Evolutionary conservation across 2,113 vertebrate genomes (phyloP).

Genomic region (Ariopsis seemanni): DNA sequence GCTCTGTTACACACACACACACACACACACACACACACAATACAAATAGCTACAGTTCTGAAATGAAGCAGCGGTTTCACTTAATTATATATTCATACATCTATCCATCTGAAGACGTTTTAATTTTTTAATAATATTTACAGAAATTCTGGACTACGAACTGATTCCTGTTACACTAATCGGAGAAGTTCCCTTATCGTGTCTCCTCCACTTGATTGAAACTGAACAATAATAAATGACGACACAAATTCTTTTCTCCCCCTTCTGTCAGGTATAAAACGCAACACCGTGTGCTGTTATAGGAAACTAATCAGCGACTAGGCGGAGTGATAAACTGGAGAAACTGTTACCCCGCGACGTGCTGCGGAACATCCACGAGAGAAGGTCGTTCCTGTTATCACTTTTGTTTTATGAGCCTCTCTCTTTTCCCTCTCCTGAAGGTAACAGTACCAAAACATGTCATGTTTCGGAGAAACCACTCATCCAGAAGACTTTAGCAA

Average conservation of each 20-base stretch:
- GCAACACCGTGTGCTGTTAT: too few species aligned
- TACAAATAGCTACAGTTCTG: neutral
- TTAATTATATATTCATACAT: neutral
- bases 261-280: neutral
- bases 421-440: too few species aligned
- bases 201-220: neutral
- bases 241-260: neutral
- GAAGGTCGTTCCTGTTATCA: too few species aligned
- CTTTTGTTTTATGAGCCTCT: too few species aligned
- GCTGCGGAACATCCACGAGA: too few species aligned
- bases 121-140: neutral
- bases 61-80: neutral
- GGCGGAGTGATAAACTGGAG: too few species aligned
- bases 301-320: too few species aligned
- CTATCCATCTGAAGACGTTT: neutral
- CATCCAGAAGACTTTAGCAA: too few species aligned
- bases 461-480: too few species aligned
- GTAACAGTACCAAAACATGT: too few species aligned
- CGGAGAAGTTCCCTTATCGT: neutral
- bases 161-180: neutral
- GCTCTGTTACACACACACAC: slow-evolving; percentile 68
- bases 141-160: neutral
- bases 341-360: too few species aligned
- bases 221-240: neutral
- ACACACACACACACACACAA: slow-evolving; percentile 46